Base-by-base conservation (phyloP, 1,140 invertebrate genomes). In the Adoxophyes honmai region DNA sequence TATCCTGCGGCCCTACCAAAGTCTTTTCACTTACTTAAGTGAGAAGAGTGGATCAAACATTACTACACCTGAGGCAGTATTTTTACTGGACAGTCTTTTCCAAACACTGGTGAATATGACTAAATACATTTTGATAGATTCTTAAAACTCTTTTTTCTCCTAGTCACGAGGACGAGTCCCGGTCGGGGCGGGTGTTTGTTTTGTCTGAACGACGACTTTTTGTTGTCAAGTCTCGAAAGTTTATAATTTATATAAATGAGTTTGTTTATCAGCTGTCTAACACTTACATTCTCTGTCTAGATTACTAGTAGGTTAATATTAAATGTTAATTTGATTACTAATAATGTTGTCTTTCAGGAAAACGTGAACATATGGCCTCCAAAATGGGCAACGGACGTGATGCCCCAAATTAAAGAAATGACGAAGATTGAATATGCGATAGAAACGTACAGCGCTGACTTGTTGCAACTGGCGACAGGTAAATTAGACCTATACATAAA, bases 41-140 rank as follows among this genome's bases (percentile, higher is more conserved):
- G 28, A 64, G 16, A 72, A 84, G 52, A 89, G 88, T 5, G 84
- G 80, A 14, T 83, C 72, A 8, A 82, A 85, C 11, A 81, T 91
- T 9, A 73, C 80, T 0, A 88, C 73, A n/a, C 60, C 87, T 0
- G 78, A 86, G 33, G 87, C 91, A 15, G 76, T 91, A 15, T 91
- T 89, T 56, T 86, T 74, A 52, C 62, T 92, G 4, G 91, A 91
- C 60, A 90, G 91, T 38, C 72, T 89, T 44, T 86, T 92, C 28
- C 83, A 87, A 70, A 79, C 90, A 6, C 78, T 91, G 72, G 89
- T 90, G 70, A 64, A 65, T 75, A 55, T 28, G 21, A 28, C 6
- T 28, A 6, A n/a, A 2, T 28, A 28, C 21, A 28, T 28, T 28
- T 28, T n/a, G n/a, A n/a, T n/a, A n/a, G n/a, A n/a, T n/a, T n/a